A percentile compares a stretch with the other conserved stretches of the same genome.
Evolutionary conservation across 2,113 vertebrate genomes (phyloP).

Genomic region (Aythya baeri): DNA sequence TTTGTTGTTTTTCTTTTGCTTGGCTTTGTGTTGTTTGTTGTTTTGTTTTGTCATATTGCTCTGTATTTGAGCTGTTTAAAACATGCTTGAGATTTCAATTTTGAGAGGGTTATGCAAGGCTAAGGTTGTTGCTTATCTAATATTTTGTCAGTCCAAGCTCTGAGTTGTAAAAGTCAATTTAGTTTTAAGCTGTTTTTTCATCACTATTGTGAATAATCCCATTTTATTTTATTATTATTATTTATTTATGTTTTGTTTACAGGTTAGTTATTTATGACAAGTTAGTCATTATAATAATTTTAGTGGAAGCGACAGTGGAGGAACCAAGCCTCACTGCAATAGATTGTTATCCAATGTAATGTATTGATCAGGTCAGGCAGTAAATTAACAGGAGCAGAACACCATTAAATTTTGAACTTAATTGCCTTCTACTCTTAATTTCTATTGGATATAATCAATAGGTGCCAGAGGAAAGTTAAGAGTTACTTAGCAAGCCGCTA

Average conservation of each 20-base stretch:
- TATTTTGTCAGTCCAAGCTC: background rate
- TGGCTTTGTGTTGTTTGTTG: background rate
- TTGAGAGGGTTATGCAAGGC: background rate
- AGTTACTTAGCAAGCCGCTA: conserved; percentile 75
- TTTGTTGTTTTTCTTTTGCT: background rate
- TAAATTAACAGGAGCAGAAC: conserved; percentile 83
- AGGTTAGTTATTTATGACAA: conserved; percentile 13
- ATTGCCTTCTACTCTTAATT: conserved; percentile 86
- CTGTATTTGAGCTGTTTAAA: conserved; percentile 17
- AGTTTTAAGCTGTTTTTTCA: conserved; percentile 15
- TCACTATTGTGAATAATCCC: conserved; percentile 15
- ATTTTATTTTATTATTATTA: conserved; percentile 30
- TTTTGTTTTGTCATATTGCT: background rate
- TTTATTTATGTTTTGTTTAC: background rate
- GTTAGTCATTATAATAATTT: conserved; percentile 64
- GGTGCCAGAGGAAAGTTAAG: conserved; percentile 75
- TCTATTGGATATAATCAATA: conserved; percentile 82
- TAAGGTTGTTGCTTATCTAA: conserved; percentile 7
- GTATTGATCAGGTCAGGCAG: conserved; percentile 81
- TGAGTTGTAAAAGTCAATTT: background rate
- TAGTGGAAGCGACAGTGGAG: conserved; percentile 52
- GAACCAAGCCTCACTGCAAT: conserved; percentile 47
- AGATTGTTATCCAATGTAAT: conserved; percentile 75
- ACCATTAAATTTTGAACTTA: conserved; percentile 83
- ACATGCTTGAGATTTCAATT: conserved; percentile 34